Evolutionary conservation across 2,888 invertebrate genomes (phyloP), one percentile per base, ranked within the genome.

Genomic region (Magallana nippona): DNA sequence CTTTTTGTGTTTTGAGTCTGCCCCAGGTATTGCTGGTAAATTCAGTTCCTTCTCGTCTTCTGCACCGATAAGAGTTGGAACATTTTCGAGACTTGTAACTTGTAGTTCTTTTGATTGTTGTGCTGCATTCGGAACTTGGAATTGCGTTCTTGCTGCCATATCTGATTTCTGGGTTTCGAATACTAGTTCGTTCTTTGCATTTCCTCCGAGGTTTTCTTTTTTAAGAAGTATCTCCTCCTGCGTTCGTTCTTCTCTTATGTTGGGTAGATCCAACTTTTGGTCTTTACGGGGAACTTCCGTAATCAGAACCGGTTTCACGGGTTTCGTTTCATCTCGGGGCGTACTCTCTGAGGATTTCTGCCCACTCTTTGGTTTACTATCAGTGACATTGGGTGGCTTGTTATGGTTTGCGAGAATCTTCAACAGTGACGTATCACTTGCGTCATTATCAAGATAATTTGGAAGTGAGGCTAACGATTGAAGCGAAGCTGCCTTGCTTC

Each of bases 181-280:
- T 71, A 15, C 15, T 15, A 71, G 1, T 27, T 71, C 15, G 1
- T 71, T 19, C 57, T 79, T 57, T 10, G 55, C n/a, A 71, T 56
- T 78, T 17, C 55, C 27, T 55, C 79, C 55, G 22, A 32, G 11
- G 2, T n/a, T 27, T 32, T 79, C 63, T 44, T 63, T 79, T 27
- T 19, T 56, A 32, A 88, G 32, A 27, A 82, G 78, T 44, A 88
- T 88, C 80, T 90, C 89, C 58, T 90, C 89, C 79, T 90, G 88
- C 32, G 89, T 88, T 80, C 85, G 85, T 60, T 90, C 89, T 81
- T 90, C 89, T 19, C 85, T 83, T 17, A 90, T 90, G 17, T 87
- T 85, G 1, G 89, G 88, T 55, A 87, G 79, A n/a, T 88, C 89
- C 1, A 63, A 62, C 2, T 32, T 32, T 5, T 83, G 55, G 0